phyloP scores from a whole-genome alignment of 2,888 invertebrate genomes.

The Sarcophaga caerulescens region DNA sequence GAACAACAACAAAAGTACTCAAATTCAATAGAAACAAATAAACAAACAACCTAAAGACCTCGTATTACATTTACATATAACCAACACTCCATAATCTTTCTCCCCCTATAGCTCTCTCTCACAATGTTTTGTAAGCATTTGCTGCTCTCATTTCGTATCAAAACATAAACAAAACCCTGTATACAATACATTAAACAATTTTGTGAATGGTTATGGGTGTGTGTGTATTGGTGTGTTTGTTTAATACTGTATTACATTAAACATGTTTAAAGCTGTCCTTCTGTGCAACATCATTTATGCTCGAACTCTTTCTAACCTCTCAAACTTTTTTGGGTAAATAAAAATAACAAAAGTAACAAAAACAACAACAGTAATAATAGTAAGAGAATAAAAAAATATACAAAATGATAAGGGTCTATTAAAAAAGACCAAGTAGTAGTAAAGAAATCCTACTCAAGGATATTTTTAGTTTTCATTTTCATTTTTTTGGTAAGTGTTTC shows the following conservation, averaged over 20 bases:
- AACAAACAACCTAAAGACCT: slow-evolving; percentile 42
- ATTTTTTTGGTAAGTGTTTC: background rate
- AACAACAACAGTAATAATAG: background rate
- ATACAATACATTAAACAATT: background rate
- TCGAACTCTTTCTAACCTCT: too few species aligned
- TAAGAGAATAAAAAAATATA: background rate
- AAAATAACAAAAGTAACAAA: background rate
- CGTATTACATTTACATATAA: too few species aligned
- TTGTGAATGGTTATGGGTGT: background rate
- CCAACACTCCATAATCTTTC: background rate
- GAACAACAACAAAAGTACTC: slow-evolving; percentile 37
- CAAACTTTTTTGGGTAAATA: background rate
- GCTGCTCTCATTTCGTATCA: background rate
- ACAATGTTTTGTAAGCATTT: background rate
- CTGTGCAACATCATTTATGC: too few species aligned
- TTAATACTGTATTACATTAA: too few species aligned
- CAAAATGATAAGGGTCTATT: slow-evolving; percentile 57
- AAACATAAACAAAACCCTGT: background rate
- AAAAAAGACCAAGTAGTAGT: slow-evolving; percentile 40
- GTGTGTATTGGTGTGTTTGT: too few species aligned
- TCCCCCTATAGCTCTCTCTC: background rate
- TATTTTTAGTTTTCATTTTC: background rate
- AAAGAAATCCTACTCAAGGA: slow-evolving; percentile 41
- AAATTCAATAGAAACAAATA: slow-evolving; percentile 27
- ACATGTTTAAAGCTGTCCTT: too few species aligned